Conservation (phyloP, 2,113 vertebrate species). For the Notarius quadriscutis region DNA sequence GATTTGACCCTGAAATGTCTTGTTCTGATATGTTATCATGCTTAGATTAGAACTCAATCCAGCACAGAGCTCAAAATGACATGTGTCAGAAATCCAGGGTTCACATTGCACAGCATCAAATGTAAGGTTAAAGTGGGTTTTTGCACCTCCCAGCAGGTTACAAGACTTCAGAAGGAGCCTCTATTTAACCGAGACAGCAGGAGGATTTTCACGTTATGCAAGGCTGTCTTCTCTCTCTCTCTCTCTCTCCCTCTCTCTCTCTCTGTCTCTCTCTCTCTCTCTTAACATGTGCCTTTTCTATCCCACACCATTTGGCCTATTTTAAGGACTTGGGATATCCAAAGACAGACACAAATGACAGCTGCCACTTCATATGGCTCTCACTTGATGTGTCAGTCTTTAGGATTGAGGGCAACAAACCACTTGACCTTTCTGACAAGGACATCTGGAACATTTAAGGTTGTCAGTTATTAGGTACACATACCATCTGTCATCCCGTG, state of each 20-base stretch:
- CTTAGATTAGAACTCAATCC: conserved; percentile 13
- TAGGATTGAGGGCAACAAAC: conserved; percentile 21
- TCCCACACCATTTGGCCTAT: conserved; percentile 35
- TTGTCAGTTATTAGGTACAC: neutral
- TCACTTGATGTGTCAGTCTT: conserved; percentile 40
- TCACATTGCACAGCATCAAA: conserved; percentile 24
- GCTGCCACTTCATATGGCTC: conserved; percentile 45
- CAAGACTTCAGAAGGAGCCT: conserved; percentile 41
- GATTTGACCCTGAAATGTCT: conserved; percentile 12
- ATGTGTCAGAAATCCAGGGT: conserved; percentile 25
- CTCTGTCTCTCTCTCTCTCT: conserved; percentile 11
- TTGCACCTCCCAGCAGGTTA: conserved; percentile 30
- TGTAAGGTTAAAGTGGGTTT: conserved; percentile 30
- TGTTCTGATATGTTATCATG: neutral
- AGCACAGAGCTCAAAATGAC: conserved; percentile 14
- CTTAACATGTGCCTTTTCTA: conserved; percentile 5
- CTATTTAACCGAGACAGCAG: conserved; percentile 30
- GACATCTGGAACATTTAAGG: conserved; percentile 18
- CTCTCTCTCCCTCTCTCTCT: conserved; percentile 21
- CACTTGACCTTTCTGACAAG: conserved; percentile 34
- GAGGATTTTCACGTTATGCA: conserved; percentile 39
- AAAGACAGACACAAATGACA: conserved; percentile 38
- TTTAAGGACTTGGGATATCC: conserved; percentile 34
- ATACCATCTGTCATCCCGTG: neutral
- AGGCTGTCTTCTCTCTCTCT: conserved; percentile 10